Evolutionary conservation across 2,888 invertebrate species (phyloP), one percentile per base, ranked within the genome.

Genomic region (Rhingia rostrata): DNA sequence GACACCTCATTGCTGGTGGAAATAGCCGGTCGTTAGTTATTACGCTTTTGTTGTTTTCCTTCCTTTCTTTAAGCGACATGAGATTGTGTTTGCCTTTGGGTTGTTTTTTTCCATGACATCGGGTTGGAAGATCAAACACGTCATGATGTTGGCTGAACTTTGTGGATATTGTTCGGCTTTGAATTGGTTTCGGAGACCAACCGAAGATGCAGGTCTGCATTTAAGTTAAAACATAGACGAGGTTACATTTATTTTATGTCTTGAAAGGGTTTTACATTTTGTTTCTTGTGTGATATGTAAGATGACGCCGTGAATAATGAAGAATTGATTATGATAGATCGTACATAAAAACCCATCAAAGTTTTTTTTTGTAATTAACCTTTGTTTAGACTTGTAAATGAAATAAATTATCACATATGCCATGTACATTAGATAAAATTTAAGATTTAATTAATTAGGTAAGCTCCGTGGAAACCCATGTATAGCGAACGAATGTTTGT

Each of bases 1-100:
- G 78, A 70, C 64, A 78, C 56, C 63, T 64, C 30, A 70, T 39
- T 43, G 67, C 35, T 61, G 47, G 45, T 63, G 58, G 45, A 47
- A 69, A 47, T 58, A 47, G 47, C 47, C 39, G 22, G 9, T 33
- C 69, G 54, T 54, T 37, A 43, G 37, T 53, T 35, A 39, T 58
- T 54, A 22, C 22, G 22, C 22, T 22, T n/a, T 22, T 22, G 22
- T 22, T 22, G 22, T 22, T 22, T 22, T 53, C 47, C 39, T 14
- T 33, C 2, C 32, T 22, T n/a, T 30, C 30, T 43, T 37, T 9
- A 22, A 6, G 5, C 10, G 22, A 0, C 7, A 6, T n/a, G n/a
- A n/a, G 30, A 6, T 12, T 35, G 39, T 14, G 10, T 49, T 30
- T 37, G 35, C 35, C n/a, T 49, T 30, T 37, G 35, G 22, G n/a